These are phyloP conservation scores for Acronicta leporina DNA, from an alignment of 2,888 invertebrate genomes.

Conservation along the genomic window DNA sequence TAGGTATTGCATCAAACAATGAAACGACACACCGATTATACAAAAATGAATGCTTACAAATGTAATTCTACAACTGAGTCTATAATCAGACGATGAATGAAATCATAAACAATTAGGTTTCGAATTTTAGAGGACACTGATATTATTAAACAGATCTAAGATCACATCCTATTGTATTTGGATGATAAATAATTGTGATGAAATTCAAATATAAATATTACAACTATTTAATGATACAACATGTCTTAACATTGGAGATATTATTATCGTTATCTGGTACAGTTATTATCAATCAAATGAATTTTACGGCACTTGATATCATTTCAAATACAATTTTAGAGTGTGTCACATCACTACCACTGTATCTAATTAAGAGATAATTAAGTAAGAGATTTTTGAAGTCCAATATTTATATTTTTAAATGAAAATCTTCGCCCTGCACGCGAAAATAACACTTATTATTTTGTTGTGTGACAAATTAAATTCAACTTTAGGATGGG, in stretches of 20 bases:
- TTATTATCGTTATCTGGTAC: slow-evolving; percentile 2
- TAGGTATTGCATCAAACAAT: slow-evolving; percentile 18
- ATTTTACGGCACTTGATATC: slow-evolving; percentile 15
- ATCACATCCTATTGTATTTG: too few relatives aligned
- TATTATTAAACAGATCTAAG: background rate
- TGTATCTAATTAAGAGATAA: background rate
- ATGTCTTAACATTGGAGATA: slow-evolving; percentile 7
- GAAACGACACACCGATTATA: background rate
- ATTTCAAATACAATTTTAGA: background rate
- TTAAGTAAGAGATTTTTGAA: too few relatives aligned
- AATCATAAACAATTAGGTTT: background rate
- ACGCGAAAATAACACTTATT: too few relatives aligned
- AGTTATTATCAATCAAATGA: slow-evolving; percentile 29
- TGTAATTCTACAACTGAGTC: background rate
- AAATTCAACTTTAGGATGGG: too few relatives aligned
- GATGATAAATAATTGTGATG: too few relatives aligned
- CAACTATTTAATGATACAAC: background rate
- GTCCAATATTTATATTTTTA: too few relatives aligned
- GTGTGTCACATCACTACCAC: background rate
- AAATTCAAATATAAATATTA: background rate
- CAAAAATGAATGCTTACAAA: background rate
- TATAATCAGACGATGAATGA: slow-evolving; percentile 1
- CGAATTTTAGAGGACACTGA: background rate
- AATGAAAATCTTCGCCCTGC: too few relatives aligned
- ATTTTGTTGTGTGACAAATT: too few relatives aligned